These are phyloP conservation scores for Tethya wilhelma DNA, from an alignment of 37 sponge, comb jelly and placozoan genomes.

Conservation along the genomic window DNA sequence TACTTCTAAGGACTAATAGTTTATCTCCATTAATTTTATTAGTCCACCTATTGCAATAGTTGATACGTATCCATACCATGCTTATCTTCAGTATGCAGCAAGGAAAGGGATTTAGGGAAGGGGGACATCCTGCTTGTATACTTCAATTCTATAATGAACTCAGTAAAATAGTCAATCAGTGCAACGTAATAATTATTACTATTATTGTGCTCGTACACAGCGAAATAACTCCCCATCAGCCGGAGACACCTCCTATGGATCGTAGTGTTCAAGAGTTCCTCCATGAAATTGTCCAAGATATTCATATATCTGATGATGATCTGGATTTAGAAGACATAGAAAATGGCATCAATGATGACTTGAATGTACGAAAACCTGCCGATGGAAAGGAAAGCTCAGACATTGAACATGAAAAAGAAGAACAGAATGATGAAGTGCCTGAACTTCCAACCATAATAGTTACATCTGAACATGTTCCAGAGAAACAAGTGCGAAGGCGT, in stretches of 20 bases:
- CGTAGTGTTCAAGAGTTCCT: conserved; percentile 8
- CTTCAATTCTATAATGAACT: too few species aligned
- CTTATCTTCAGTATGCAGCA: too few species aligned
- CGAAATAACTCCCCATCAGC: neutral
- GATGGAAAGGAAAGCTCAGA: neutral
- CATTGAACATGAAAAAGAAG: neutral
- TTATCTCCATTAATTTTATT: too few species aligned
- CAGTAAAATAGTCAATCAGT: too few species aligned
- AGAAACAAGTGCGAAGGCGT: too few species aligned
- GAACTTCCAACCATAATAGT: neutral
- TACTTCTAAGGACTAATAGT: too few species aligned
- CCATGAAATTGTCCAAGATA: conserved; percentile 2
- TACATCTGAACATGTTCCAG: neutral
- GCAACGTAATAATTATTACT: too few species aligned
- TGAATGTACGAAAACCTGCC: neutral
- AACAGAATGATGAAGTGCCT: neutral
- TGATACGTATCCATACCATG: too few species aligned
- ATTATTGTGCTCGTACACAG: too few species aligned
- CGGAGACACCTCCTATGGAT: neutral
- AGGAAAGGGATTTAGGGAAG: too few species aligned
- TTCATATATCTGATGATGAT: conserved; percentile 10
- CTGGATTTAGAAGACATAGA: neutral
- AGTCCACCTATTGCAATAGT: too few species aligned
- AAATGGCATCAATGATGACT: neutral
- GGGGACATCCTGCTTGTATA: too few species aligned